phyloP scores from a whole-genome alignment of 2,888 invertebrate species.

The Lasioglossum vierecki region DNA sequence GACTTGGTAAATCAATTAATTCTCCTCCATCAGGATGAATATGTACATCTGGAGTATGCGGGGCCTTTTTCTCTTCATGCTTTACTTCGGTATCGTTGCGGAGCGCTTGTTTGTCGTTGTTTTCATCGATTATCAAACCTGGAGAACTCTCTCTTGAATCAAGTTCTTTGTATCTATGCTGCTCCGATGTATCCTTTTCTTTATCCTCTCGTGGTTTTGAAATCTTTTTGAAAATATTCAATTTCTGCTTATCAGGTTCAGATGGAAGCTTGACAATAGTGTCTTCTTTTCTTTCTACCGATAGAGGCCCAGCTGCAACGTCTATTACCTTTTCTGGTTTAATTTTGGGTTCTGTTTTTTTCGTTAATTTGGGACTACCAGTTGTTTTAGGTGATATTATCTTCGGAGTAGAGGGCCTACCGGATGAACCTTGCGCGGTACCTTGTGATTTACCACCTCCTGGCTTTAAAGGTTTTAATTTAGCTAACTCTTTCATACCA shows the following conservation, averaged over 20 bases:
- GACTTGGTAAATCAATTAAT: constrained; percentile 77
- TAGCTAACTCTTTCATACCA: constrained; percentile 85
- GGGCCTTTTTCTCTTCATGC: constrained; percentile 79
- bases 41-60: constrained; percentile 80
- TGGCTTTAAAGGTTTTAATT: constrained; percentile 84
- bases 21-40: constrained; percentile 67
- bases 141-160: constrained; percentile 83
- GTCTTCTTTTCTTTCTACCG: constrained; percentile 85
- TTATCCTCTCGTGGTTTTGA: constrained; percentile 88
- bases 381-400: constrained; percentile 71
- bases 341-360: constrained; percentile 71
- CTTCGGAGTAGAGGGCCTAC: constrained; percentile 75
- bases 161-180: constrained; percentile 81
- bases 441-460: constrained; percentile 78
- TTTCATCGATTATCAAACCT: constrained; percentile 84
- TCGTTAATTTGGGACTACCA: constrained; percentile 74
- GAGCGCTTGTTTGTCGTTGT: constrained; percentile 73
- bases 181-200: constrained; percentile 83
- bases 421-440: constrained; percentile 81
- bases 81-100: constrained; percentile 67
- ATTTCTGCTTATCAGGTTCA: constrained; percentile 93
- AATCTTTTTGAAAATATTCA: constrained; percentile 95
- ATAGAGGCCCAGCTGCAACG: constrained; percentile 41
- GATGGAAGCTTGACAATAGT: constrained; percentile 88
- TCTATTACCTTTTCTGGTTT: constrained; percentile 77